Evolutionary conservation across 2,888 invertebrate species (phyloP), one percentile per base, ranked within the genome.

Genomic region (Lymantria dispar): DNA sequence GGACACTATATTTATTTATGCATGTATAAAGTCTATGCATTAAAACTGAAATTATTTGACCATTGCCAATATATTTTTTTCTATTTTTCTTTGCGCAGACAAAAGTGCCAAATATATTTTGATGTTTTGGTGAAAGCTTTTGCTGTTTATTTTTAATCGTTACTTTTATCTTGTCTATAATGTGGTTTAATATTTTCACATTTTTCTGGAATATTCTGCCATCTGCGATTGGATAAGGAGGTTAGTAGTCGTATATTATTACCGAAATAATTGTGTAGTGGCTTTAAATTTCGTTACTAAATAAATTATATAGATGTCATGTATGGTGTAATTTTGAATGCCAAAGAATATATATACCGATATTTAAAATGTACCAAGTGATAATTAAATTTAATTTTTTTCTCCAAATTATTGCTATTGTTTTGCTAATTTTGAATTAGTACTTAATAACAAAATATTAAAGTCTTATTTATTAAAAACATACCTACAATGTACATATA

Each of bases 161-260:
- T 53, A 59, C 51, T 62, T 53, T 55, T 56, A 15, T 60, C 54
- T 61, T 76, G 68, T 77, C 62, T 70, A 64, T 78, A 74, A 81
- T 78, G 80, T 82, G 78, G 67, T 80, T 75, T 76, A 78, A 80
- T 74, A 73, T 71, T 65, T 73, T 64, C 66, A 63, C 64, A 70
- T 60, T 70, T 65, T 70, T 61, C 13, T 70, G 69, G 68, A 66
- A 56, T 50, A 49, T 45, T 51, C 12, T 64, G 54, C 72, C 67
- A 64, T 52, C 71, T 68, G 79, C 76, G 81, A 72, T 56, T 59
- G 80, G 80, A 79, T 57, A 52, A 87, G 87, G 86, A 87, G 87
- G 87, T 87, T 75, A 87, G 83, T 54, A 14, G 10, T 42, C 22
- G 30, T 42, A 10, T 33, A 33, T 8, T 33, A 33, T 10, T 33